phyloP scores from a whole-genome alignment of 2,888 invertebrate species.

The Adineta ricciae region DNA sequence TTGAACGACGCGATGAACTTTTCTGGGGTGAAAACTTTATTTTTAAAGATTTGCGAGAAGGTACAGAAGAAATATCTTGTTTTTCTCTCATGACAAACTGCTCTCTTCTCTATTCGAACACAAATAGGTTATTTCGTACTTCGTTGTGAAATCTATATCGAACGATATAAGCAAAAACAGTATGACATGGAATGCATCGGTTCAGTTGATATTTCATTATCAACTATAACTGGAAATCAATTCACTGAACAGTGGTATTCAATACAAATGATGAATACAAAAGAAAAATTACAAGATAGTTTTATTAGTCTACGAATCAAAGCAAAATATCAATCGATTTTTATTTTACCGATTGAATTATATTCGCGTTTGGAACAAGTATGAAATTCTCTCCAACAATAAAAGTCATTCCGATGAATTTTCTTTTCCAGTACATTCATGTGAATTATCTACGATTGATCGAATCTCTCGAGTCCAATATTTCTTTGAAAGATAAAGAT shows the following conservation, averaged over 20 bases:
- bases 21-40: conserved; percentile 96
- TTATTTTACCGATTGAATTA: conserved; percentile 73
- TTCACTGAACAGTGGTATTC: conserved; percentile 69
- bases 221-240: conserved; percentile 70
- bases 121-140: no score
- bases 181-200: conserved; percentile 53
- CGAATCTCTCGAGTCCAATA: conserved; percentile 74
- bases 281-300: conserved; percentile 36
- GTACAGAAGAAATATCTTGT: neutral
- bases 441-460: conserved; percentile 68
- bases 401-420: no score
- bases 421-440: conserved; percentile 60
- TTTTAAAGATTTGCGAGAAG: conserved; percentile 55
- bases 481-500: conserved; percentile 82
- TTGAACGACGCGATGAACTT: conserved; percentile 73
- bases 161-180: conserved; percentile 14
- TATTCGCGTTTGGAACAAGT: conserved; percentile 64
- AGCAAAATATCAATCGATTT: conserved; percentile 75
- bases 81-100: no score
- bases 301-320: conserved; percentile 68
- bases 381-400: no score
- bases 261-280: neutral
- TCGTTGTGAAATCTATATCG: neutral
- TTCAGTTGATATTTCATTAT: conserved; percentile 71
- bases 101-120: no score